Base-by-base conservation (phyloP, 53 echinoderm and acorn worm species). In the Crossaster papposus region DNA sequence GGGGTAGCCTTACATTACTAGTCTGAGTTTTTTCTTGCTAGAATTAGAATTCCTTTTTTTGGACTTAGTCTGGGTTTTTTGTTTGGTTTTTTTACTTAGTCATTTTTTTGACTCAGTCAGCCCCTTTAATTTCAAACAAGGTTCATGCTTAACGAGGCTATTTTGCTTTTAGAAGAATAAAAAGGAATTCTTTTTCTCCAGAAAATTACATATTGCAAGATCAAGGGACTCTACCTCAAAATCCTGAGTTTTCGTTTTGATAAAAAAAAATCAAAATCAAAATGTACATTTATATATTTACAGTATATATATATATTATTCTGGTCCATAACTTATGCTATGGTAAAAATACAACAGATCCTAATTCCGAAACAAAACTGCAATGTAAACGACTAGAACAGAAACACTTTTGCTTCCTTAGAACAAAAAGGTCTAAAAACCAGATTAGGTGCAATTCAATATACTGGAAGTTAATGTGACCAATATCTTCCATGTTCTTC, bases 301-400 rank as follows among this genome's bases (percentile, higher is more conserved):
- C 78, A 78, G n/a, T 78, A 78, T 78, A 78, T 78, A 32, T 78
- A 78, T 23, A 78, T 76, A 36, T 76, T 36, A 20, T 20, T 68
- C 68, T 68, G 24, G 28, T 68, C 68, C 68, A 68, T 36, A 73
- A 36, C 74, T 73, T 73, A 73, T 1, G 74, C 15, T 73, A 36
- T 73, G 74, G 74, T 36, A 34, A 73, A 73, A 33, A 73, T 18
- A 73, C 17, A 73, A 34, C 33, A 73, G 4, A 68, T 68, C 22
- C 28, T 0, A 28, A 26, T 28, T 26, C 62, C 23, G 62, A 62
- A 23, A 23, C 17, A 62, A 62, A 62, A 62, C 17, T 62, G 23
- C 23, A 17, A 62, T 20, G 23, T 62, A 18, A 62, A 62, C 18
- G 23, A 62, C 62, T 3, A 62, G 18, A 23, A 17, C 62, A 44